A percentile compares a stretch with the other conserved stretches of the same genome.
phyloP scores from a whole-genome alignment of 35 echinoderm and acorn worm species.

The Apostichopus californicus region DNA sequence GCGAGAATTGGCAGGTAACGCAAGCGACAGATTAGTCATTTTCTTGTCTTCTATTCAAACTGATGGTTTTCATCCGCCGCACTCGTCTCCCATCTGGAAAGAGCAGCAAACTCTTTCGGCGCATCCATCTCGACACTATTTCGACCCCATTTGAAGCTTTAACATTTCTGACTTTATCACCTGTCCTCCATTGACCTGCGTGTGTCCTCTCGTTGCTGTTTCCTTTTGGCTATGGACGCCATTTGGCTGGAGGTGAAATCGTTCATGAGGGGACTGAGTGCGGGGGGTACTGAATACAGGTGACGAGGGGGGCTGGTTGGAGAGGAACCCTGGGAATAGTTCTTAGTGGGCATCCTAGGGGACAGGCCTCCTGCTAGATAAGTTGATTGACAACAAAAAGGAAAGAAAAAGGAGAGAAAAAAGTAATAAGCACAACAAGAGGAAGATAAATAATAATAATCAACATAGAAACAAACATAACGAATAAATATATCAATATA shows the following conservation, averaged over 20 bases:
- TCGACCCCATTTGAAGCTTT: too few relatives aligned
- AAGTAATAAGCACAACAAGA: not conserved
- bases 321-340: slow-evolving; percentile 27
- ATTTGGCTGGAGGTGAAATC: slow-evolving; percentile 83
- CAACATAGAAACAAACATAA: not conserved
- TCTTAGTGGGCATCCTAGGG: slow-evolving; percentile 49
- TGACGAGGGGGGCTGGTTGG: slow-evolving; percentile 8
- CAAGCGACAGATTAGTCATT: too few relatives aligned
- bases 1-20: too few relatives aligned
- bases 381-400: slow-evolving; percentile 30
- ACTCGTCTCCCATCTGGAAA: too few relatives aligned
- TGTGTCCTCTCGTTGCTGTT: slow-evolving; percentile 51
- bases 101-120: too few relatives aligned
- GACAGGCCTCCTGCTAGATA: slow-evolving; percentile 63
- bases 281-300: slow-evolving; percentile 86
- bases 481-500: too few relatives aligned
- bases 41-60: too few relatives aligned
- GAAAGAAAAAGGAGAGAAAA: not conserved
- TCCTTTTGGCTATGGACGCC: slow-evolving; percentile 77
- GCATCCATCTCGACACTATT: too few relatives aligned
- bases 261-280: slow-evolving; percentile 74
- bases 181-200: slow-evolving; percentile 13
- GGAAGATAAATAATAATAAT: not conserved
- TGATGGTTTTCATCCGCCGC: too few relatives aligned
- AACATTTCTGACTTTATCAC: not conserved